These are phyloP conservation scores for Simalia tracyae DNA, from an alignment of 2,797 vertebrate genomes.

Conservation along the genomic window DNA sequence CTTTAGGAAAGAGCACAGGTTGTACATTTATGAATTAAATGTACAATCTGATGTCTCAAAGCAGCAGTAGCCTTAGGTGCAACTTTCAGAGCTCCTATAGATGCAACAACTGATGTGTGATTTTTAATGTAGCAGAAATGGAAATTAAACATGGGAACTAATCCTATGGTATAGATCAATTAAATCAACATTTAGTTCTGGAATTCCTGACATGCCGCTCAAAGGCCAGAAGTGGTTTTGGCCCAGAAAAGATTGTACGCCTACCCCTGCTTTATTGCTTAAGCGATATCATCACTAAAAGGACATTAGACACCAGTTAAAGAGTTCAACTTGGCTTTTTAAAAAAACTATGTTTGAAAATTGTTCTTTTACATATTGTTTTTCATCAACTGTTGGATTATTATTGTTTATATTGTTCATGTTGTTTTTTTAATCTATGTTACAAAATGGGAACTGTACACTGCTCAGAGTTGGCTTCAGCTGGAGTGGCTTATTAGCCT, in stretches of 20 bases:
- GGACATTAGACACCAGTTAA: background rate
- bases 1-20: background rate
- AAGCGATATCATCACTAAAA: background rate
- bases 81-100: background rate
- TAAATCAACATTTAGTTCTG: background rate
- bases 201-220: background rate
- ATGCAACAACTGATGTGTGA: background rate
- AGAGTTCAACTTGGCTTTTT: background rate
- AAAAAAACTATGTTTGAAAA: background rate
- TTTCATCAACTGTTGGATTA: background rate
- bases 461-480: background rate
- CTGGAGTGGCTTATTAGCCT: background rate
- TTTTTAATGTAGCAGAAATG: background rate
- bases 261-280: background rate
- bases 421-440: background rate
- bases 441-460: background rate
- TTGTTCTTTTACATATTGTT: background rate
- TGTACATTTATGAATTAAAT: background rate
- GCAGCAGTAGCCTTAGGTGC: background rate
- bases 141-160: background rate
- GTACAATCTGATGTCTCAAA: background rate
- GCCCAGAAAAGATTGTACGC: background rate
- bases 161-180: background rate
- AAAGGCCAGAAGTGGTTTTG: background rate
- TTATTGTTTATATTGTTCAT: background rate